phyloP scores from a whole-genome alignment of 2,888 invertebrate genomes.

The Synanthedon tipuliformis region DNA sequence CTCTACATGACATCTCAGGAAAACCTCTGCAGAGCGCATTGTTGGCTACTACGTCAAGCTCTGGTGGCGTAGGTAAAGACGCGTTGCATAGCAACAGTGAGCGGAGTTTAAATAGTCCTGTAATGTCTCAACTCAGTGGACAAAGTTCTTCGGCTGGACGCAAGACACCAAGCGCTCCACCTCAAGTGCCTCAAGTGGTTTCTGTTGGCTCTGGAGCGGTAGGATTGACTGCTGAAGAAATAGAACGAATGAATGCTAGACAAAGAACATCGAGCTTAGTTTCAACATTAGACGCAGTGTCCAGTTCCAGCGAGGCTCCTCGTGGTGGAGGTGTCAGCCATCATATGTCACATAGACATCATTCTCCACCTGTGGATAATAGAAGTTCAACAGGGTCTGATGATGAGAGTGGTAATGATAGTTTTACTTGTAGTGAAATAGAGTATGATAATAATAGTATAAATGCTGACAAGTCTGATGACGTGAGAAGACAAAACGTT shows the following conservation, averaged over 20 bases:
- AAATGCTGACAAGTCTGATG: conserved; percentile 80
- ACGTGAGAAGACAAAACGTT: conserved; percentile 69
- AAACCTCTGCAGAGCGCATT: conserved; percentile 91
- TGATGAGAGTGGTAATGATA: conserved; percentile 95
- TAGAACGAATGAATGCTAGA: conserved; percentile 88
- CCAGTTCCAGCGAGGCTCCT: conserved; percentile 86
- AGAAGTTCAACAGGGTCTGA: conserved; percentile 84
- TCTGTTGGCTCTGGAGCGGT: conserved; percentile 77
- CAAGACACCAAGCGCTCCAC: conserved; percentile 76
- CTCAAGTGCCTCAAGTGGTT: conserved; percentile 76
- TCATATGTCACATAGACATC: conserved; percentile 78
- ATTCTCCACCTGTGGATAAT: conserved; percentile 79
- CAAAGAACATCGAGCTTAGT: conserved; percentile 91
- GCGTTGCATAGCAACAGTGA: conserved; percentile 92
- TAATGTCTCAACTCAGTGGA: conserved; percentile 91
- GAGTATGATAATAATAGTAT: conserved; percentile 94
- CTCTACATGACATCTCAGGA: conserved; percentile 92
- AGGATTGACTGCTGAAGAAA: conserved; percentile 93
- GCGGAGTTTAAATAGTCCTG: conserved; percentile 90
- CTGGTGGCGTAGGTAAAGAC: conserved; percentile 88
- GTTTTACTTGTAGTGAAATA: conserved; percentile 97
- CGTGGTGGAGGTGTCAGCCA: conserved; percentile 75
- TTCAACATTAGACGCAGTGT: conserved; percentile 93
- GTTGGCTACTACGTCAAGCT: conserved; percentile 89
- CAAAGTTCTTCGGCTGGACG: conserved; percentile 85